These are phyloP conservation scores for Acanthoscelides obtectus DNA, from an alignment of 2,888 invertebrate genomes.

Conservation along the genomic window DNA sequence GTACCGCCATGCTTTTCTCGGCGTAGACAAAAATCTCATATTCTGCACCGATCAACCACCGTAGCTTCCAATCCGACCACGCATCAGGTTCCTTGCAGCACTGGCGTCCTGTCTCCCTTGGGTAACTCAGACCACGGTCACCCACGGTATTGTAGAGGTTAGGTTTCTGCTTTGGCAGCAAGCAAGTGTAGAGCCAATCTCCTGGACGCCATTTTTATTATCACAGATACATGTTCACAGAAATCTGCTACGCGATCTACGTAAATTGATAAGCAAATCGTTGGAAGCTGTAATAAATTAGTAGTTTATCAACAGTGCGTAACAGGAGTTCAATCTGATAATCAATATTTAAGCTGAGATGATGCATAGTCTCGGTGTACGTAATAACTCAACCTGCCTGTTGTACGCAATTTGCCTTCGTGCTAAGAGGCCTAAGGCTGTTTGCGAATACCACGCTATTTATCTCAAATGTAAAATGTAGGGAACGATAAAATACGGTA, in stretches of 20 bases:
- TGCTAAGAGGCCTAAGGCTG: not conserved
- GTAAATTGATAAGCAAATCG: not conserved
- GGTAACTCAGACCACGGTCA: no score
- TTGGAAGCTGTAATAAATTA: not conserved
- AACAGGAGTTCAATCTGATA: not conserved
- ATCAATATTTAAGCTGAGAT: not conserved
- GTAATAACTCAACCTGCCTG: not conserved
- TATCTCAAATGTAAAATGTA: not conserved
- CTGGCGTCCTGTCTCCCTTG: no score
- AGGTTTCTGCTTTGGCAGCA: no score
- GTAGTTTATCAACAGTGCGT: not conserved
- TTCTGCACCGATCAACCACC: no score
- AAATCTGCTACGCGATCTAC: not conserved
- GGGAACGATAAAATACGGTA: not conserved
- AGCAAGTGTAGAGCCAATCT: no score
- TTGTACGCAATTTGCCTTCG: not conserved
- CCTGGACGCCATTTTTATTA: no score
- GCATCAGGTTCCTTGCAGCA: no score
- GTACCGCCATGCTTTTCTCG: no score
- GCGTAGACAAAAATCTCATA: no score
- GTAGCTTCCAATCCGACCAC: no score
- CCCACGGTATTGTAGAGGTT: no score
- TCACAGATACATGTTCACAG: no score
- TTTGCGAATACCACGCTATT: not conserved
- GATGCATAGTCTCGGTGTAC: not conserved